A percentile compares a stretch with the other conserved stretches of the same genome.
phyloP scores from a whole-genome alignment of 2,797 vertebrate species.

The Pantherophis vulpinus region DNA sequence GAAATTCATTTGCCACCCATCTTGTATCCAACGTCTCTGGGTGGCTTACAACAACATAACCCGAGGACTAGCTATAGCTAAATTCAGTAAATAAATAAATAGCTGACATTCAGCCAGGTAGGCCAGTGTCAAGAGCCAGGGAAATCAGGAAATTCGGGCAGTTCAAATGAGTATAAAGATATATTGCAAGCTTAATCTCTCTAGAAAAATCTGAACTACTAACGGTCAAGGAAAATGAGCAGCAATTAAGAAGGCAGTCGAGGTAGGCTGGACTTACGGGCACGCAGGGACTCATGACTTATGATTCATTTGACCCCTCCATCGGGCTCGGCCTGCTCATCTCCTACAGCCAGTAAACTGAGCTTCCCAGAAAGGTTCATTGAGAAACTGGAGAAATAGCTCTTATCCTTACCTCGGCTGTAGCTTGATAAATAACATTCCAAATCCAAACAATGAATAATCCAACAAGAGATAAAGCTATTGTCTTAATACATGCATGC shows the following conservation, averaged over 20 bases:
- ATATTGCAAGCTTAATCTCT: not conserved
- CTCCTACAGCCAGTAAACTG: not conserved
- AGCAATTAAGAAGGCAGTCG: not conserved
- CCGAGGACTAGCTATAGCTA: not conserved
- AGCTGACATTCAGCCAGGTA: not conserved
- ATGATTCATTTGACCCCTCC: not conserved
- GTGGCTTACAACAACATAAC: not conserved
- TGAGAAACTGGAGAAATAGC: not conserved
- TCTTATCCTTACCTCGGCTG: not conserved
- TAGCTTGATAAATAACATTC: not conserved
- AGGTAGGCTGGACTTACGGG: not conserved
- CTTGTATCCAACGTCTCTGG: not conserved
- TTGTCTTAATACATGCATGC: constrained; percentile 17
- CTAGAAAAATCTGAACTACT: not conserved
- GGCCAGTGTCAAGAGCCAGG: not conserved
- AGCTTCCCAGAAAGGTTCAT: not conserved
- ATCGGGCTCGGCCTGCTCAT: not conserved
- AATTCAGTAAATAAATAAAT: not conserved
- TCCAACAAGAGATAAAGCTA: not conserved
- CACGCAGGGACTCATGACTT: not conserved
- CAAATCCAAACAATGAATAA: constrained; percentile 21
- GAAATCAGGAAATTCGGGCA: not conserved
- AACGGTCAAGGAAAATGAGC: not conserved
- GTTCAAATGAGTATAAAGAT: not conserved
- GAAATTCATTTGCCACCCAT: not conserved